phyloP scores from a whole-genome alignment of 1,140 invertebrate genomes.

The Trichomalopsis sarcophagae region DNA sequence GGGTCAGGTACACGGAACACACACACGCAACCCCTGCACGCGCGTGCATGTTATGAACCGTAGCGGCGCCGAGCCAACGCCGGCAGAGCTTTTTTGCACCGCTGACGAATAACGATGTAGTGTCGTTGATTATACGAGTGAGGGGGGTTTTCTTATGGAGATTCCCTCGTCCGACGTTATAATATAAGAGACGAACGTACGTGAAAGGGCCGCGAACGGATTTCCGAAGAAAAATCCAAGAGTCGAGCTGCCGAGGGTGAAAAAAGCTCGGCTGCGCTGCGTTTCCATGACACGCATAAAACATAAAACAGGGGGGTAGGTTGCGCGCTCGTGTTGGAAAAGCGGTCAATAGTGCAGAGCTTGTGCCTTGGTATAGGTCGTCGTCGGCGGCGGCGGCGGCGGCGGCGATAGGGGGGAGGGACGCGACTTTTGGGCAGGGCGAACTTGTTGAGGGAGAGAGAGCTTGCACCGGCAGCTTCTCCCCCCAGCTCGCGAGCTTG shows the following conservation, averaged over 20 bases:
- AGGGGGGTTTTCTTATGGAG: too few species aligned
- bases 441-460: conserved; percentile 19
- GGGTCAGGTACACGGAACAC: conserved; percentile 69
- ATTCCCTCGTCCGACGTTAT: too few species aligned
- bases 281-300: background rate
- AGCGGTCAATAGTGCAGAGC: conserved; percentile 42
- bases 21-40: conserved; percentile 56
- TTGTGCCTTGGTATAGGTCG: background rate
- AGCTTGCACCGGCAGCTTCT: background rate
- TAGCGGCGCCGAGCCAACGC: too few species aligned
- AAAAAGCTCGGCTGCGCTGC: background rate
- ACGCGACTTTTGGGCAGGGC: background rate
- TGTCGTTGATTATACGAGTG: too few species aligned
- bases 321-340: background rate
- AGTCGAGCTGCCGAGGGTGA: background rate
- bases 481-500: background rate
- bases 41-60: background rate
- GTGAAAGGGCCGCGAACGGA: too few species aligned
- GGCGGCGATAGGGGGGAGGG: background rate
- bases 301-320: background rate
- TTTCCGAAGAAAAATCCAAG: too few species aligned
- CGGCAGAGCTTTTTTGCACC: too few species aligned
- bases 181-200: too few species aligned
- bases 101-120: too few species aligned
- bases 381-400: background rate